These are phyloP conservation scores for Drosophila helvetica DNA, from an alignment of 2,888 invertebrate genomes.

Conservation along the genomic window DNA sequence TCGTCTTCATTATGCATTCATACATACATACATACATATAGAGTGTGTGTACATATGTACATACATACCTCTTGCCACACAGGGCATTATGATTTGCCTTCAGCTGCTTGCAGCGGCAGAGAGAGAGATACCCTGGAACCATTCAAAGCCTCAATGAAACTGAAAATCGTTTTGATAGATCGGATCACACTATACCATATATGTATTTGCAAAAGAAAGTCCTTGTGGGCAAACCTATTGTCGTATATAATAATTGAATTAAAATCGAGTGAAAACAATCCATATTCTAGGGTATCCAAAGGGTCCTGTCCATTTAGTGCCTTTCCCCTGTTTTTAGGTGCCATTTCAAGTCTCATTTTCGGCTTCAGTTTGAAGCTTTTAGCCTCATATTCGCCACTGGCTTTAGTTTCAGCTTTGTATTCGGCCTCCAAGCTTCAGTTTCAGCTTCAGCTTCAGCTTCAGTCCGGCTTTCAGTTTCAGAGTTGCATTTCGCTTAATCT, in stretches of 20 bases:
- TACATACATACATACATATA: background rate
- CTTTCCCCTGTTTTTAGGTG: background rate
- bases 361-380: background rate
- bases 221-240: no score
- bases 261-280: no score
- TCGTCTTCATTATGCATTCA: background rate
- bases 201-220: no score
- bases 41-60: background rate
- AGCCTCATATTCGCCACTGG: background rate
- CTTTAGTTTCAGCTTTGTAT: background rate
- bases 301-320: background rate
- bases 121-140: background rate
- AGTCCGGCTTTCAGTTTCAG: background rate
- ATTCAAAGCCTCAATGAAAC: background rate
- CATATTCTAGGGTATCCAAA: background rate
- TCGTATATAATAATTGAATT: no score
- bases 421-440: no score
- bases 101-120: background rate
- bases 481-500: background rate
- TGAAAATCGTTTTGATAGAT: background rate
- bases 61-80: background rate
- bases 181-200: background rate
- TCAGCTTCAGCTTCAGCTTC: background rate
- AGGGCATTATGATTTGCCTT: background rate
- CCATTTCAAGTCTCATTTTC: background rate